Percentiles rank a stretch among this genome's conserved stretches.
Conservation (phyloP, 1,140 invertebrate genomes). For the Tetraneura akinire region DNA sequence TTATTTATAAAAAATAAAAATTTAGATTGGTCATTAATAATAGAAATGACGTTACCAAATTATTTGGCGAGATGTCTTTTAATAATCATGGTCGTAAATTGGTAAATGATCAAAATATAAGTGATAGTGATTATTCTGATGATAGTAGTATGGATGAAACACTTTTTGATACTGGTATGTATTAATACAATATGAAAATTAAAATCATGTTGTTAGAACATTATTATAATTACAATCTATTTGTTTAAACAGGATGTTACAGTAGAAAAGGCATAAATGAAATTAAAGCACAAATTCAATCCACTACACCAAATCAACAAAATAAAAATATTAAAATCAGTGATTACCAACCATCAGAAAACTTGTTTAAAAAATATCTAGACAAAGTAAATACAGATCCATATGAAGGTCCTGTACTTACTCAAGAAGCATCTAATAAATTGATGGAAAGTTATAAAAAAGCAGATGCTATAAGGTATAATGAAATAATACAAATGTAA, state of each 20-base stretch:
- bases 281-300: constrained; percentile 35
- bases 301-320: constrained; percentile 60
- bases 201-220: not conserved
- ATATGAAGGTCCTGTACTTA: constrained; percentile 71
- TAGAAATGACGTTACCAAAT: not conserved
- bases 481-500: not conserved
- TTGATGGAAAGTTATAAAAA: constrained; percentile 70
- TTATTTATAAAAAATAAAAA: no score
- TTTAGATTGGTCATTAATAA: not conserved
- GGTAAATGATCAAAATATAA: constrained; percentile 37
- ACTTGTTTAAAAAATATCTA: constrained; percentile 75
- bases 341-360: constrained; percentile 79
- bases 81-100: constrained; percentile 40
- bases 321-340: constrained; percentile 66
- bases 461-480: constrained; percentile 65
- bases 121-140: constrained; percentile 36
- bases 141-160: constrained; percentile 18
- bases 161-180: constrained; percentile 33
- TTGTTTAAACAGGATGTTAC: constrained; percentile 26
- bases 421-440: constrained; percentile 67
- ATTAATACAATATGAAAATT: not conserved
- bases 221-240: no score
- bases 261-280: constrained; percentile 37
- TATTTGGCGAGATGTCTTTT: constrained; percentile 45
- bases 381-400: constrained; percentile 85